Conservation (phyloP, 2,113 vertebrate genomes). For the Cinclus cinclus region DNA sequence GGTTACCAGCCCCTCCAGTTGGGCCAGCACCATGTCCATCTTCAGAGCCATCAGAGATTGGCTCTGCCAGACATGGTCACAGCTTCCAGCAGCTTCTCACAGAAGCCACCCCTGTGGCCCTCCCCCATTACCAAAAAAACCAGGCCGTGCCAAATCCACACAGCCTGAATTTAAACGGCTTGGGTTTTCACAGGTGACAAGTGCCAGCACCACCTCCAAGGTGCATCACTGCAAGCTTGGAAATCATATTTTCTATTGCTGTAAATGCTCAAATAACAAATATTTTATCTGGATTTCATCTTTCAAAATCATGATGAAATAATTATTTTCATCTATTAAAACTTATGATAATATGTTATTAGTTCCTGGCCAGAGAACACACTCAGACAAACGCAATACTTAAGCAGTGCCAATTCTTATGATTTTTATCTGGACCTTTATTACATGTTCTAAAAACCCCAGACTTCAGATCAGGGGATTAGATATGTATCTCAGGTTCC, state of each 20-base stretch:
- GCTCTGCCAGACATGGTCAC: background rate
- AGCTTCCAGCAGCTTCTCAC: background rate
- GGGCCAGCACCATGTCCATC: background rate
- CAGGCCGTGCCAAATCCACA: background rate
- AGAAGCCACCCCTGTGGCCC: background rate
- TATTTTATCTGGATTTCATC: background rate
- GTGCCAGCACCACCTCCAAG: background rate
- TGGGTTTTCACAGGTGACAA: background rate
- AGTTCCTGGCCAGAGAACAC: conserved; percentile 6
- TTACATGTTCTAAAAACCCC: conserved; percentile 22
- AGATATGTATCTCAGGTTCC: conserved; percentile 45
- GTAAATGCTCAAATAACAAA: background rate
- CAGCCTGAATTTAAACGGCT: background rate
- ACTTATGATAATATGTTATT: conserved; percentile 8
- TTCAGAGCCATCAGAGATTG: background rate
- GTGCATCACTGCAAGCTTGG: background rate
- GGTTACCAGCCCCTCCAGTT: background rate
- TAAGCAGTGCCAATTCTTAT: conserved; percentile 9
- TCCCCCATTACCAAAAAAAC: background rate
- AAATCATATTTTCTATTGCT: background rate
- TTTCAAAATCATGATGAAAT: conserved; percentile 20
- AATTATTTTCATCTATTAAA: conserved; percentile 31
- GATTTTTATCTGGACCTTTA: conserved; percentile 47
- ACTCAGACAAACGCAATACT: conserved; percentile 39
- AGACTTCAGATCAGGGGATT: conserved; percentile 30